Evolutionary conservation across 1,140 invertebrate species (phyloP).

Genomic region (Eufriesea mexicana): DNA sequence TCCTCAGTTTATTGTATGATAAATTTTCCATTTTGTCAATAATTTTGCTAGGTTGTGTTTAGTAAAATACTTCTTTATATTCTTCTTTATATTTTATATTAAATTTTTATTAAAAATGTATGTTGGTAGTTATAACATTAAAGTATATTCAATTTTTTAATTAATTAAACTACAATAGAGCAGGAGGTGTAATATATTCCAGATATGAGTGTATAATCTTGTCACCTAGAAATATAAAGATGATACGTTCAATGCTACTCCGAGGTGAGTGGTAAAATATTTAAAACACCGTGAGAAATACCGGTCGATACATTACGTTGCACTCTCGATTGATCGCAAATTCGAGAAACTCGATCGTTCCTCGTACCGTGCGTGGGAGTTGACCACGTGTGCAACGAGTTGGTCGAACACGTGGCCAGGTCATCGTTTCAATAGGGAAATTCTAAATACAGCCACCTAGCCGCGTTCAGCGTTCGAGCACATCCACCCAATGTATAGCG

Average conservation of each 20-base stretch:
- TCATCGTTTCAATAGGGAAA: slow-evolving; percentile 58
- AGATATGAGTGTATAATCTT: not conserved
- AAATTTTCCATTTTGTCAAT: too few relatives aligned
- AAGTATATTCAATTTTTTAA: too few relatives aligned
- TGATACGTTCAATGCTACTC: not conserved
- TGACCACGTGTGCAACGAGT: slow-evolving; percentile 58
- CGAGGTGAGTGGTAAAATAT: slow-evolving; percentile 1
- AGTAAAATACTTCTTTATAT: too few relatives aligned
- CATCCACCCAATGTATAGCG: not conserved
- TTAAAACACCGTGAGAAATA: not conserved
- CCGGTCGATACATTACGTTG: not conserved
- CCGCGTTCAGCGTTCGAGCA: not conserved
- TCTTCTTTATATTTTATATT: too few relatives aligned
- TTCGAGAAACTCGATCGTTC: slow-evolving; percentile 31
- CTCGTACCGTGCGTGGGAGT: slow-evolving; percentile 45
- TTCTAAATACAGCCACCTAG: slow-evolving; percentile 57
- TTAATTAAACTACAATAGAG: too few relatives aligned
- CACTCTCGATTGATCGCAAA: slow-evolving; percentile 8
- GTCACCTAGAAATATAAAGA: not conserved
- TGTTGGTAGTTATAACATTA: too few relatives aligned
- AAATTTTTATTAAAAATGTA: too few relatives aligned
- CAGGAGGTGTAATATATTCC: too few relatives aligned
- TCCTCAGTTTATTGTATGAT: not conserved
- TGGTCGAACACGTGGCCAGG: slow-evolving; percentile 62
- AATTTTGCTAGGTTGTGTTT: too few relatives aligned